These are phyloP conservation scores for Linnaemya vulpina DNA, from an alignment of 2,888 invertebrate species.

Conservation along the genomic window DNA sequence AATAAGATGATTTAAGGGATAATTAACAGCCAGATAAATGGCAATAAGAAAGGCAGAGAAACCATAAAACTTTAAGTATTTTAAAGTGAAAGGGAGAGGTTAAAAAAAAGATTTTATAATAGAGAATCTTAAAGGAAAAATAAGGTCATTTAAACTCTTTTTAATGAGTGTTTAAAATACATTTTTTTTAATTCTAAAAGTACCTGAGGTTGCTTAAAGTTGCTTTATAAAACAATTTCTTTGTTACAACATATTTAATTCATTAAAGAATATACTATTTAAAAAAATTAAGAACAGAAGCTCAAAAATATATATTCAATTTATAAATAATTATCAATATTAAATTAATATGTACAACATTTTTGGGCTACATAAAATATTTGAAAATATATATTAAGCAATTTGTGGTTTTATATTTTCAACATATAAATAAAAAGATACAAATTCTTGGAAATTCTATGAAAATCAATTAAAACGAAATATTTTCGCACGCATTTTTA, in stretches of 20 bases:
- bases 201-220: no score
- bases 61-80: slow-evolving; percentile 40
- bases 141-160: background rate
- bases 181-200: no score
- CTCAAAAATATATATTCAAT: no score
- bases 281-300: slow-evolving; percentile 1
- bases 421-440: background rate
- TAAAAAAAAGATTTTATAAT: background rate
- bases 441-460: background rate
- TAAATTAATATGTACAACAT: background rate
- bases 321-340: background rate
- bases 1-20: slow-evolving; percentile 8
- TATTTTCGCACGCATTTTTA: slow-evolving; percentile 3
- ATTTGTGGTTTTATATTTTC: slow-evolving; percentile 24
- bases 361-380: background rate
- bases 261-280: slow-evolving; percentile 1
- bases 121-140: background rate
- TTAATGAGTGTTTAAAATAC: background rate
- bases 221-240: background rate
- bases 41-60: slow-evolving; percentile 22
- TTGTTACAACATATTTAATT: slow-evolving; percentile 5
- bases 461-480: slow-evolving; percentile 35
- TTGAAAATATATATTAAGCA: background rate
- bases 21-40: background rate
- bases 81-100: background rate